phyloP scores from a whole-genome alignment of 2,113 vertebrate species.

The Lipophrys pholis region DNA sequence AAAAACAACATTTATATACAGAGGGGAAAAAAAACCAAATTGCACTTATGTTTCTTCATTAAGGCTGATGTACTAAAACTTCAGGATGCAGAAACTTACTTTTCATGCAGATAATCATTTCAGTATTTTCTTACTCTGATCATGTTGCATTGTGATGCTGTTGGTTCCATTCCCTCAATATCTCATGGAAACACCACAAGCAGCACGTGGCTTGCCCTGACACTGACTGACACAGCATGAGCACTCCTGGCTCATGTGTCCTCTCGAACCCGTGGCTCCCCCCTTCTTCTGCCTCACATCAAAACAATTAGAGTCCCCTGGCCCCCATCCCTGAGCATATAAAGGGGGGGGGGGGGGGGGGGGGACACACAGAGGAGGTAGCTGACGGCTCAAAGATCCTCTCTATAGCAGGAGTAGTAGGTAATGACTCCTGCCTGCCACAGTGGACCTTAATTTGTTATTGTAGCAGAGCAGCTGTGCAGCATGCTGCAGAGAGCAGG shows the following conservation, averaged over 20 bases:
- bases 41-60: too few species aligned
- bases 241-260: slow-evolving; percentile 41
- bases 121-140: not conserved
- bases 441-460: slow-evolving; percentile 85
- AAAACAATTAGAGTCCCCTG: slow-evolving; percentile 65
- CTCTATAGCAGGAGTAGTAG: slow-evolving; percentile 58
- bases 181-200: slow-evolving; percentile 14
- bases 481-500: slow-evolving; percentile 85
- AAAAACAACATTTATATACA: too few species aligned
- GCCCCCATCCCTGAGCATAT: slow-evolving; percentile 31
- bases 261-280: slow-evolving; percentile 41
- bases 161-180: not conserved
- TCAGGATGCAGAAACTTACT: too few species aligned
- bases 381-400: slow-evolving; percentile 47
- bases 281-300: slow-evolving; percentile 33
- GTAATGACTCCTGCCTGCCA: slow-evolving; percentile 76
- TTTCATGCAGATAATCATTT: too few species aligned
- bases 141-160: not conserved
- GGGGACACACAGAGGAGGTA: slow-evolving; percentile 7
- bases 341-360: not conserved
- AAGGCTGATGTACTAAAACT: too few species aligned
- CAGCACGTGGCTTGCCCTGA: slow-evolving; percentile 24
- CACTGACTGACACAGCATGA: slow-evolving; percentile 43
- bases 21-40: too few species aligned
- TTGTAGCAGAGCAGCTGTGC: slow-evolving; percentile 86